These are phyloP conservation scores for Sandelia bainsii DNA, from an alignment of 2,797 vertebrate species.

Conservation along the genomic window DNA sequence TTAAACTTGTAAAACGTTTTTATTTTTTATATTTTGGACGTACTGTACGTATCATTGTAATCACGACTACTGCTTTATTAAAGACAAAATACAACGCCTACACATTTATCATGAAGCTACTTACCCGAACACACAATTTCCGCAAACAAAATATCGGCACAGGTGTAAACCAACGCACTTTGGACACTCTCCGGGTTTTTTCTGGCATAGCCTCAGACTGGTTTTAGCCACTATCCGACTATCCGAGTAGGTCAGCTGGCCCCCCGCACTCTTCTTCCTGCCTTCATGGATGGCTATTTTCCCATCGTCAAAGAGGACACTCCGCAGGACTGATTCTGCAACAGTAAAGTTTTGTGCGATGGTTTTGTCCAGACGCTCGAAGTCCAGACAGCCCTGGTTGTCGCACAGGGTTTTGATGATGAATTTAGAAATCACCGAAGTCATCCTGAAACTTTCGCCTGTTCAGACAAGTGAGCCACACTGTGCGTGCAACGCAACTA, in stretches of 20 bases:
- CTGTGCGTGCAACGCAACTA: too few relatives aligned
- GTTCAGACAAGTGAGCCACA: rapidly evolving
- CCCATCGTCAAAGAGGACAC: conserved; percentile 61
- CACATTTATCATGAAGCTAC: not conserved
- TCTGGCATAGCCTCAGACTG: conserved; percentile 84
- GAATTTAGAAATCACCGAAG: conserved; percentile 25
- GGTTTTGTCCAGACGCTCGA: conserved; percentile 43
- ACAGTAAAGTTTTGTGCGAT: conserved; percentile 52
- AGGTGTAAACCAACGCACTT: conserved; percentile 87
- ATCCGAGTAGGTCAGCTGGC: conserved; percentile 30
- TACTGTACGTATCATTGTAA: not conserved
- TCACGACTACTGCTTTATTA: not conserved
- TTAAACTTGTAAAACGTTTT: too few relatives aligned
- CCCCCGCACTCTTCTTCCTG: not conserved
- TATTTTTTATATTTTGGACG: too few relatives aligned
- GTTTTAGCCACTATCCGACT: conserved; percentile 79
- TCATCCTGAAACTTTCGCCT: conserved; percentile 44
- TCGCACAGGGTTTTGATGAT: conserved; percentile 70
- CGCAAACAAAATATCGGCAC: conserved; percentile 88
- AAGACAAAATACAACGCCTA: rapidly evolving
- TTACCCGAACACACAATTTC: conserved; percentile 85
- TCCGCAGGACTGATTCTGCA: conserved; percentile 28
- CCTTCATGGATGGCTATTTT: conserved; percentile 62
- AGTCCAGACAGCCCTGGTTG: conserved; percentile 74
- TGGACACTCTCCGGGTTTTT: conserved; percentile 51